These are phyloP conservation scores for Brachyistius frenatus DNA, from an alignment of 2,113 vertebrate species.

Conservation along the genomic window DNA sequence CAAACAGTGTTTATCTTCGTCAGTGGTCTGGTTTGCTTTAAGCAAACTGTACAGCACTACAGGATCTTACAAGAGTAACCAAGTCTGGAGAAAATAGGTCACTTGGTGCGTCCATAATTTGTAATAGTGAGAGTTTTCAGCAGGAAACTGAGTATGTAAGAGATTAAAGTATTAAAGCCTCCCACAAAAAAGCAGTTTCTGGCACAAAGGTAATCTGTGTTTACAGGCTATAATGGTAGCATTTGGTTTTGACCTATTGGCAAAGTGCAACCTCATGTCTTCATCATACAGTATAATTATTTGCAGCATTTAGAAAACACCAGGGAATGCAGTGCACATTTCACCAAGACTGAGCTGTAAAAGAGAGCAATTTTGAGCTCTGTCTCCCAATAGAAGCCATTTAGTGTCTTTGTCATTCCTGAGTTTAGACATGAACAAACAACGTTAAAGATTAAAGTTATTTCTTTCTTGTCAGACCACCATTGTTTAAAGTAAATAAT, in stretches of 20 bases:
- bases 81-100: constrained; percentile 17
- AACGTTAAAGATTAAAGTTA: constrained; percentile 9
- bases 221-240: constrained; percentile 22
- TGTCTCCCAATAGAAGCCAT: constrained; percentile 15
- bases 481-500: constrained; percentile 46
- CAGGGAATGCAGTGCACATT: constrained; percentile 14
- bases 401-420: constrained; percentile 5
- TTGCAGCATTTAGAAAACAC: constrained; percentile 5
- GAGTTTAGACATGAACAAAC: constrained; percentile 19
- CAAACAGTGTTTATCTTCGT: constrained; percentile 36
- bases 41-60: constrained; percentile 23
- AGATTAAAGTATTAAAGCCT: constrained; percentile 22
- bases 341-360: background rate
- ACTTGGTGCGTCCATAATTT: constrained; percentile 2
- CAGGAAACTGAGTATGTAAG: constrained; percentile 15
- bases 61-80: constrained; percentile 19
- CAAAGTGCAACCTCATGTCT: constrained; percentile 37
- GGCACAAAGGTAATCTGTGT: constrained; percentile 9
- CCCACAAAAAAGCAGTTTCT: background rate
- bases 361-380: background rate
- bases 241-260: constrained; percentile 24
- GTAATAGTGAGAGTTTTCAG: constrained; percentile 8
- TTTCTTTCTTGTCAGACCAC: constrained; percentile 7
- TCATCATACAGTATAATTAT: constrained; percentile 2
- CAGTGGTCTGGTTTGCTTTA: constrained; percentile 47